Base-by-base conservation (phyloP, 2,888 invertebrate genomes). In the Dryomyza anilis region DNA sequence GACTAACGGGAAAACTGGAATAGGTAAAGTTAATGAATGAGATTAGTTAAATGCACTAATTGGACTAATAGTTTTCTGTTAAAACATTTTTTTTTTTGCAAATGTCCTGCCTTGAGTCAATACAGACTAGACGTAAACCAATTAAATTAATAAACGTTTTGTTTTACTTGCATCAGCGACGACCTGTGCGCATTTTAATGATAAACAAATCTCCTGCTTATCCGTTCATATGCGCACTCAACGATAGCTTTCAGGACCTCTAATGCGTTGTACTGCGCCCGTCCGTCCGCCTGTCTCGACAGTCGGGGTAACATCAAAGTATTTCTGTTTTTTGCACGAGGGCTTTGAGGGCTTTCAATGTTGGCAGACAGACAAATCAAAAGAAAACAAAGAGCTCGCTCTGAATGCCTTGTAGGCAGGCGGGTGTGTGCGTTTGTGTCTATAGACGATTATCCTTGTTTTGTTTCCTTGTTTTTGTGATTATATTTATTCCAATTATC, bases 401-500 rank as follows among this genome's bases (percentile, higher is more conserved):
- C n/a, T n/a, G n/a, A n/a, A n/a, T n/a, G n/a, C n/a, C n/a, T n/a
- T 58, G 52, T 53, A 30, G 46, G 45, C 45, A 14, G 36, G 27
- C 61, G 45, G 39, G 59, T 65, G 16, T n/a, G 29, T 46, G 29
- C 46, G 16, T 29, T 6, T 53, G 57, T 58, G n/a, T 64, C 19
- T 33, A 36, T 23, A 8, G 39, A 25, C 43, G 55, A 23, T 48
- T 63, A 65, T 64, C 65, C 33, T 59, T 48, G 33, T 16, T 33
- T 36, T 39, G 48, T 36, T 36, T 7, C 45, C 30, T 8, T 53
- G 52, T 52, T 50, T 62, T 58, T 56, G 74, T 77, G 78, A 79
- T 78, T 78, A 78, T 78, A 73, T 74, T 76, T 78, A 75, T 75
- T 74, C 78, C 79, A 79, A 79, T 79, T 79, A 79, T 78, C 71